Percentiles rank a stretch among this genome's conserved stretches.
phyloP scores from a whole-genome alignment of 2,797 vertebrate species.

The Rhincodon typus region DNA sequence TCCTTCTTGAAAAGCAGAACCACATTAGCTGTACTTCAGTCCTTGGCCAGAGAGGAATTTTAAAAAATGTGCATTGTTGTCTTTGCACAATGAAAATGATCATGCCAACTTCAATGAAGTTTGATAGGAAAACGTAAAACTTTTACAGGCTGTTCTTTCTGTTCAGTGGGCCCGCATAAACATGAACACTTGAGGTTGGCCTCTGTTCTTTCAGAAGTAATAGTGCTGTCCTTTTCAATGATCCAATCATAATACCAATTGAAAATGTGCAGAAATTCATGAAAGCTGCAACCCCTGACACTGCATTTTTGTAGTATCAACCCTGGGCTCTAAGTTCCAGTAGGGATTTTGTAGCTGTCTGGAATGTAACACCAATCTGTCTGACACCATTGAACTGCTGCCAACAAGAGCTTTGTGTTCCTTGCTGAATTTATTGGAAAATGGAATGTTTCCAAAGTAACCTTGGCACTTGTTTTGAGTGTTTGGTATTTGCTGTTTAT shows the following conservation, averaged over 20 bases:
- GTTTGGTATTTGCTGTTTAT: conserved; percentile 4
- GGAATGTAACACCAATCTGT: neutral
- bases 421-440: neutral
- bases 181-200: neutral
- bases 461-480: conserved; percentile 27
- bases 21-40: too few relatives aligned
- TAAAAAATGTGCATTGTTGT: neutral
- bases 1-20: too few relatives aligned
- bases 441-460: conserved; percentile 15
- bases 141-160: neutral
- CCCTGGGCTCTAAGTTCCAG: neutral
- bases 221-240: neutral
- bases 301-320: neutral
- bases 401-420: conserved; percentile 27
- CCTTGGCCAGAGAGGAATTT: too few relatives aligned
- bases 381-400: neutral
- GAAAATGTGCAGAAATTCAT: neutral
- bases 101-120: neutral
- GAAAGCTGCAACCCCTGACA: neutral
- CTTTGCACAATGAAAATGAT: neutral
- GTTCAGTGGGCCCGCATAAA: neutral
- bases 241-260: neutral
- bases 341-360: conserved; percentile 8
- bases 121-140: neutral
- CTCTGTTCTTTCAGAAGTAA: neutral